Conservation (phyloP, 1,140 invertebrate genomes). For the Heliconius hewitsoni region DNA sequence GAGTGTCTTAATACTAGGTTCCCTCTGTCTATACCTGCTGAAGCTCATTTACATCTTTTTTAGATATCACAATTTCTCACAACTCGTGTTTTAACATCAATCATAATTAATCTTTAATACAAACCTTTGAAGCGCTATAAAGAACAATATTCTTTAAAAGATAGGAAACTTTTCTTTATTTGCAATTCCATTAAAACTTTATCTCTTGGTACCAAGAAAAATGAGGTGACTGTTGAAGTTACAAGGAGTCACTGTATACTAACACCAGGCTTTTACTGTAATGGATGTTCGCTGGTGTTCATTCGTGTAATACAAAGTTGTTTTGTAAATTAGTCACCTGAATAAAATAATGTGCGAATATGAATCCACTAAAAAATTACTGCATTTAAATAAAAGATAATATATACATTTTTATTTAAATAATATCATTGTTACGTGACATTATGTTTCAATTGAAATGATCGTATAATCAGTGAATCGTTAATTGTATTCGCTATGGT, state of each 20-base stretch:
- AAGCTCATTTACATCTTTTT: no score
- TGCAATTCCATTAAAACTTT: slow-evolving; percentile 39
- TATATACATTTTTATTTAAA: no score
- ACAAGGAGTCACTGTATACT: slow-evolving; percentile 45
- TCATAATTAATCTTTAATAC: slow-evolving; percentile 19
- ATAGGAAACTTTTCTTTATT: slow-evolving; percentile 21
- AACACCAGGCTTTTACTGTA: slow-evolving; percentile 45
- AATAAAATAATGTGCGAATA: neutral
- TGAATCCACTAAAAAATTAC: no score
- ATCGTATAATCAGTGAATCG: no score
- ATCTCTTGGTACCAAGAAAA: slow-evolving; percentile 45
- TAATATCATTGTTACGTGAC: no score
- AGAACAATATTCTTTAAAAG: slow-evolving; percentile 16
- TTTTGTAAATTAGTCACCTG: slow-evolving; percentile 34
- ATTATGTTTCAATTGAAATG: no score
- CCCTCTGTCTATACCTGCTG: no score
- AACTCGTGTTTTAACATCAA: neutral
- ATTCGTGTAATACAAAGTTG: slow-evolving; percentile 28
- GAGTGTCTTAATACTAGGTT: no score
- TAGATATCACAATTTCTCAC: neutral
- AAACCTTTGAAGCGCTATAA: slow-evolving; percentile 18
- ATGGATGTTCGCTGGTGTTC: slow-evolving; percentile 40
- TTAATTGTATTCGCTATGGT: no score
- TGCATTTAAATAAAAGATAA: no score
- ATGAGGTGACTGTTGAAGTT: slow-evolving; percentile 41